Base-by-base conservation (phyloP, 2,888 invertebrate genomes). In the Meloe dianella region DNA sequence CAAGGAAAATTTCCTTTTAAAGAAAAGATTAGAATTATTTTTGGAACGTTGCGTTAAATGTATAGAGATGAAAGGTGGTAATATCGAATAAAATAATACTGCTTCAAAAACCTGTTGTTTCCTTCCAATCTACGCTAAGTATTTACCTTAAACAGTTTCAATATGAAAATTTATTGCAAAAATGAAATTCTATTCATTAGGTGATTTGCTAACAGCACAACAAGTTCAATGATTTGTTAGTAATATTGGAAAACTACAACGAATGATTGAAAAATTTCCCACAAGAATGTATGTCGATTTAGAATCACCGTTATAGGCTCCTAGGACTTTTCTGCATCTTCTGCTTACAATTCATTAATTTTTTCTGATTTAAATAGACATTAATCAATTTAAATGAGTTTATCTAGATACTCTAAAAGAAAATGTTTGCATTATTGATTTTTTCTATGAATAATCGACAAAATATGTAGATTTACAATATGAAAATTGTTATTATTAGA, bases 291-390 rank as follows among this genome's bases (percentile, higher is more conserved):
- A n/a, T 41, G 41, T 41, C 41, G 41, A 17, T 41, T 41, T 41
- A 41, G 41, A 41, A 41, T n/a, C 41, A 41, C 41, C 41, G 41
- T 41, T 41, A 41, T 41, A n/a, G 41, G 41, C 41, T 41, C 41
- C 41, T 17, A 41, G 17, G 17, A 41, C 1, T 35, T 7, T 10
- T 3, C 41, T 35, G 35, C 35, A 35, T 35, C 35, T 35, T 35
- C 14, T 35, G 17, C 41, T 41, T 8, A 41, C 41, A 41, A 41
- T 41, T 41, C 41, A n/a, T 12, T 41, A 10, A 41, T 41, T 41
- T 10, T 32, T 32, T 12, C 12, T 12, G 2, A 35, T 35, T 35
- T 12, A 12, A 35, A 4, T 4, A 14, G 2, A 35, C 14, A 35
- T 35, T 35, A 35, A 35, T 41, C 41, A 41, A 41, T 35, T 35